Percentiles rank a stretch among this genome's conserved stretches.
Evolutionary conservation across 1,140 invertebrate genomes (phyloP).

Genomic region (Sitophilus oryzae): DNA sequence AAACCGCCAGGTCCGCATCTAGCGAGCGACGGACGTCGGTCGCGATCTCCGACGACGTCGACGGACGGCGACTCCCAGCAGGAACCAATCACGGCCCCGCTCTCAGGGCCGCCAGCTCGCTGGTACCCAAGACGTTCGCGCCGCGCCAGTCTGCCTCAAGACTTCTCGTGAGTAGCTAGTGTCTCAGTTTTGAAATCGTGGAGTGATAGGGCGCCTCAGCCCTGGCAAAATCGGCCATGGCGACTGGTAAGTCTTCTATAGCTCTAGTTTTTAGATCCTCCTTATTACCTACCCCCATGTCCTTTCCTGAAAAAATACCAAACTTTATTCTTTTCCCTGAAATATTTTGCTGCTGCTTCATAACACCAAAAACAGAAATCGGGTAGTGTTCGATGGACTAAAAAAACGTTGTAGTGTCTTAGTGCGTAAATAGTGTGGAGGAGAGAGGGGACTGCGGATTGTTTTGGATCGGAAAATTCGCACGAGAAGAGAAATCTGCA

Average conservation of each 20-base stretch:
- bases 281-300: background rate
- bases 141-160: conserved; percentile 34
- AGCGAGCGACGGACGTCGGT: conserved; percentile 6
- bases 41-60: conserved; percentile 26
- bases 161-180: conserved; percentile 35
- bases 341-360: too few relatives aligned
- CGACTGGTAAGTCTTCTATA: conserved; percentile 31
- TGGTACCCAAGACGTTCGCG: conserved; percentile 25
- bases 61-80: conserved; percentile 19
- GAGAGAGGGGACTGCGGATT: too few relatives aligned
- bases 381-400: conserved; percentile 2
- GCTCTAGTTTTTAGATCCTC: background rate
- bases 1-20: conserved; percentile 20
- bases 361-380: too few relatives aligned
- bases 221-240: conserved; percentile 35
- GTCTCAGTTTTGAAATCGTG: conserved; percentile 29
- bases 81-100: conserved; percentile 24
- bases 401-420: conserved; percentile 11
- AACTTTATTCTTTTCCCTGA: too few relatives aligned
- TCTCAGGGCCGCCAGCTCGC: conserved; percentile 26
- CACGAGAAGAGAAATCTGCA: conserved; percentile 1
- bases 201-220: conserved; percentile 32
- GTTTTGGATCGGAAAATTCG: background rate
- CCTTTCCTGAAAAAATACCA: too few relatives aligned
- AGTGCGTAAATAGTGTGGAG: background rate